Base-by-base conservation (phyloP, 2,888 invertebrate species). In the Psococerastis gibbosa region DNA sequence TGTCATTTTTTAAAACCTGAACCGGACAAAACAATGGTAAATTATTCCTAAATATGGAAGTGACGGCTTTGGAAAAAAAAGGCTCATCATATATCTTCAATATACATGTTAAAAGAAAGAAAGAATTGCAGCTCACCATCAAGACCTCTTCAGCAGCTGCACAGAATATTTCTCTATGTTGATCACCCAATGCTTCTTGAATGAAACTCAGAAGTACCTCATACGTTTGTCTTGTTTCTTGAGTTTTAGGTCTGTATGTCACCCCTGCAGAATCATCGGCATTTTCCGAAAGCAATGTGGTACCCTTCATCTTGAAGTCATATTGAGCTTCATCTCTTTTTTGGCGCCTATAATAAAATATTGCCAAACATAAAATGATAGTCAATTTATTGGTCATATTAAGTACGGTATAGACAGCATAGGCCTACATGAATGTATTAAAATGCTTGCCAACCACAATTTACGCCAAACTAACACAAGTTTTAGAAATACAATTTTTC, bases 71-170 rank as follows among this genome's bases (percentile, higher is more conserved):
- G n/a, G n/a, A n/a, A n/a, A n/a, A n/a, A n/a, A n/a, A n/a, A n/a
- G n/a, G n/a, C n/a, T n/a, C n/a, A n/a, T n/a, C n/a, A n/a, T n/a
- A n/a, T n/a, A n/a, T n/a, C n/a, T n/a, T n/a, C n/a, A n/a, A n/a
- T n/a, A 31, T n/a, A 31, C n/a, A 31, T 31, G n/a, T 11, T n/a
- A 31, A 31, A 31, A 31, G 9, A 31, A 31, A 31, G n/a, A 31
- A 31, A 34, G 18, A 34, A 34, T 16, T 9, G 18, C 8, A 8
- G 8, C 35, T 16, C 13, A 34, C 35, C 18, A 51, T 48, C 16
- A 55, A 45, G 44, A 98, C 91, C 71, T 99, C 98, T 66, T 99
- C 98, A n/a, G 95, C 97, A 6, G 98, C 95, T 23, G 97, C 98
- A 59, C 95, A 95, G 22, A 98, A 63, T 50, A 99, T 84, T 61